Base-by-base conservation (phyloP, 2,113 vertebrate genomes). In the Hemichromis elongatus region DNA sequence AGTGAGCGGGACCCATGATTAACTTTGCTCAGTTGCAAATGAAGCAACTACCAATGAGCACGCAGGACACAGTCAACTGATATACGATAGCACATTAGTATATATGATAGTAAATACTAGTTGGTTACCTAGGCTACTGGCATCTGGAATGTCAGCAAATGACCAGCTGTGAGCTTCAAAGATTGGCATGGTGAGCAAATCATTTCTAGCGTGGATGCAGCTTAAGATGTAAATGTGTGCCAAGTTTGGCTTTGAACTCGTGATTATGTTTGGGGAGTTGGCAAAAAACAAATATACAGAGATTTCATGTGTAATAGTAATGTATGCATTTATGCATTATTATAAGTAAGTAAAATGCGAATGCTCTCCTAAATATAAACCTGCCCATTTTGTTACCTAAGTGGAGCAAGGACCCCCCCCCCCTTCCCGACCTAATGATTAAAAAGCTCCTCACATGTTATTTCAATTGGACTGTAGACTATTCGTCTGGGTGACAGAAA, bases 401-500 rank as follows among this genome's bases (percentile, higher is more conserved):
- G 13, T 40, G 54, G 28, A 79, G 56, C 2, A 24, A 55, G 21
- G 28, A 35, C 47, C 28, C 11, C n/a, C 35, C 53, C 54, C 57
- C 56, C 82, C 79, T 92, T 61, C n/a, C n/a, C n/a, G 84, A 93
- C 83, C 84, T 85, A n/a, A 66, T 94, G 91, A 95, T 95, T 95
- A 90, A 93, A 96, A 90, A 87, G 87, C 85, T 66, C 78, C 81
- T 81, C 73, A 10, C 90, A 42, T 86, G 90, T 94, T 94, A 86
- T 92, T 95, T 94, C 91, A 93, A 81, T 91, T 89, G 88, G 75
- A 86, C 81, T 79, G 85, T 81, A 87, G 86, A 87, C 90, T 68
- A 92, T 94, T 92, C 88, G 85, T 95, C 92, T 88, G 88, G 12
- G 28, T 92, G 94, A 92, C 89, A 90, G 92, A 93, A 90, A 89